Percentiles rank a stretch among this genome's conserved stretches.
Evolutionary conservation across 1,140 invertebrate species (phyloP).

Genomic region (Nasonia vitripennis): DNA sequence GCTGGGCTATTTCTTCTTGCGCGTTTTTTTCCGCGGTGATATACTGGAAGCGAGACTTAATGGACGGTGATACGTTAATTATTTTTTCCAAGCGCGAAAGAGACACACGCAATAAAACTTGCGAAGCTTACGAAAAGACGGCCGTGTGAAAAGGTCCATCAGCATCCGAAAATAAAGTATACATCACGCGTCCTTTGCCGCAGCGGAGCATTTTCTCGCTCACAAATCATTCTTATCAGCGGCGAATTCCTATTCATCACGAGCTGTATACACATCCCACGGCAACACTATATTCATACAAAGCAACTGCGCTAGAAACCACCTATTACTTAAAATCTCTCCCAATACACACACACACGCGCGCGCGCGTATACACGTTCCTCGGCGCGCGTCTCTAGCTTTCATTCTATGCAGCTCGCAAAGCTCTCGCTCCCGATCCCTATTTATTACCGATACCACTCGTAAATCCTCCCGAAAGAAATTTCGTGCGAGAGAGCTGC

Average conservation of each 20-base stretch:
- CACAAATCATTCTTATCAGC: neutral
- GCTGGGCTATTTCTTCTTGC: neutral
- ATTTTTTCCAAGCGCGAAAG: neutral
- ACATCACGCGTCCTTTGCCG: neutral
- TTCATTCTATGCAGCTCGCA: neutral
- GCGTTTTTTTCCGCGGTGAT: neutral
- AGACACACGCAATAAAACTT: no score
- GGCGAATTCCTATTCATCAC: neutral
- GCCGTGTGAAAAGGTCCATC: neutral
- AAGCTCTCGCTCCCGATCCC: neutral
- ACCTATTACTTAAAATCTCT: neutral
- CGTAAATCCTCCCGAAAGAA: slow-evolving; percentile 9
- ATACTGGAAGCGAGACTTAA: neutral
- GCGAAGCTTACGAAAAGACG: no score
- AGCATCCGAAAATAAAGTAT: neutral
- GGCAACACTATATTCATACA: neutral
- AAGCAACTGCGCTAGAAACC: neutral
- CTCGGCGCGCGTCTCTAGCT: neutral
- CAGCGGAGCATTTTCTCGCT: neutral
- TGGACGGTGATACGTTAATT: slow-evolving; percentile 7
- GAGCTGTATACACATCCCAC: neutral
- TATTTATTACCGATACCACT: slow-evolving; percentile 31
- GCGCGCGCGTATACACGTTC: neutral
- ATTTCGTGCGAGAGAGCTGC: neutral
- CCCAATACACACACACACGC: neutral